phyloP scores from a whole-genome alignment of 1,140 invertebrate species.

The Tetramorium alpestre region DNA sequence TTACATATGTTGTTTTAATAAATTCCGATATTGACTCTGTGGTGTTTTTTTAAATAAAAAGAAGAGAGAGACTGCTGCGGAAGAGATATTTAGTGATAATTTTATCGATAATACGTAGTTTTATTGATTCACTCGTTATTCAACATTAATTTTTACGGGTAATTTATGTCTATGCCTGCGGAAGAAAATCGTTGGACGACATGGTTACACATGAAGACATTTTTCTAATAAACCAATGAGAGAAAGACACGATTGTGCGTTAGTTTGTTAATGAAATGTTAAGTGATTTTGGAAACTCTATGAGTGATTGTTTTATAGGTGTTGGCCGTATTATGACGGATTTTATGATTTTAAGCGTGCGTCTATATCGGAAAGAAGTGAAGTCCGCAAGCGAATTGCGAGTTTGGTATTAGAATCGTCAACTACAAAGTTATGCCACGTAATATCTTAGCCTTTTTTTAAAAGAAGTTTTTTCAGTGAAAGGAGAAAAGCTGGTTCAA shows the following conservation, averaged over 20 bases:
- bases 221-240: background rate
- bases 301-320: slow-evolving; percentile 12
- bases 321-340: background rate
- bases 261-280: background rate
- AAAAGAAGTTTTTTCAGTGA: background rate
- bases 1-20: slow-evolving; percentile 17
- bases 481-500: background rate
- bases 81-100: background rate
- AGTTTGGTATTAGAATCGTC: background rate
- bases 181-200: background rate
- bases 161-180: background rate
- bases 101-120: slow-evolving; percentile 25
- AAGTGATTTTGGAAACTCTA: slow-evolving; percentile 21
- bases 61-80: background rate
- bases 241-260: background rate
- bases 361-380: background rate
- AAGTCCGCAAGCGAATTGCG: background rate
- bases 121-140: slow-evolving; percentile 11
- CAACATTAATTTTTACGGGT: background rate
- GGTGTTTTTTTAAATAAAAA: background rate
- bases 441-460: slow-evolving; percentile 7
- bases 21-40: background rate
- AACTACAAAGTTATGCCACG: background rate
- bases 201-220: slow-evolving; percentile 10
- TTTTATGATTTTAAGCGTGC: background rate